Evolutionary conservation across 2,888 invertebrate genomes (phyloP), one percentile per base, ranked within the genome.

Genomic region (Pandemis cinnamomeana): DNA sequence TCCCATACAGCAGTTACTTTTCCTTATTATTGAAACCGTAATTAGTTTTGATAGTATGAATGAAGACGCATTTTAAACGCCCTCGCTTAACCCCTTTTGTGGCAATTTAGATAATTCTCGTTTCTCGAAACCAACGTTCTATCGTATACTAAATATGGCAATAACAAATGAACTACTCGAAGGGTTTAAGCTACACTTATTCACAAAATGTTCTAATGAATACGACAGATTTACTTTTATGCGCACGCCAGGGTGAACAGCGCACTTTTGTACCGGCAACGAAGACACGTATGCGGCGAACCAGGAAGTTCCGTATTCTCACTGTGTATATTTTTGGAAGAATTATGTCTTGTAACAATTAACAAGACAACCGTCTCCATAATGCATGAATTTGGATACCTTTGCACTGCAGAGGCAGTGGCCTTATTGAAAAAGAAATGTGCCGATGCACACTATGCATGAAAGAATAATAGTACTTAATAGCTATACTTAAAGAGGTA

Each of bases 171-270:
- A 58, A 8, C 27, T 61, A 8, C 27, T 61, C 10, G 41, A n/a
- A 41, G 7, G 20, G 41, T 61, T 41, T 36, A n/a, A 41, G n/a
- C 13, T 11, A 20, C 7, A 20, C 55, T 55, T 55, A 55, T 55
- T 55, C 55, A 20, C 55, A 51, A n/a, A 20, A 8, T 55, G 55
- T 7, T 55, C 8, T 55, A 20, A 55, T 7, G 20, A 55, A 55
- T 20, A 20, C 55, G 55, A 8, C 20, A n/a, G 55, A 55, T 44
- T 67, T 77, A 67, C 53, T 71, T 67, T 79, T 79, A 80, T 15
- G 6, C 7, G 78, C 78, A 73, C 61, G 75, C 64, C 44, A 69
- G 71, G 68, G 71, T 64, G 71, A 78, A 67, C 81, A 75, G 76
- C 71, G 77, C 67, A 63, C 68, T 76, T 36, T 67, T 53, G 58